These are phyloP conservation scores for Caenorhabditis wallacei DNA, from an alignment of 2,888 invertebrate genomes.

Conservation along the genomic window DNA sequence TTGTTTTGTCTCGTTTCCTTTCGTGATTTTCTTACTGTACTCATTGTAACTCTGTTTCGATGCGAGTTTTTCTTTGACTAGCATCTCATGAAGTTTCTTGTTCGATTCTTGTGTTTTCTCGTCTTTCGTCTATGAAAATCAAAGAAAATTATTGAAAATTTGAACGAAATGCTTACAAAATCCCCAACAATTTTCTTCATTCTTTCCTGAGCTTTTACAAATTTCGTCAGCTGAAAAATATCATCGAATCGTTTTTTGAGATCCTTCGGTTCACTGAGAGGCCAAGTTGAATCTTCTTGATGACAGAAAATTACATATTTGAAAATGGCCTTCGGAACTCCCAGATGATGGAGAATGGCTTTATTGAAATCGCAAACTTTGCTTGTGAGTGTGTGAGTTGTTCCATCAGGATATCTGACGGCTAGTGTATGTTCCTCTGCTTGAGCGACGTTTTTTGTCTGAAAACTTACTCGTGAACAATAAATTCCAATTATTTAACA, in stretches of 20 bases:
- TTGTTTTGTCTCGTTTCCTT: constrained; percentile 17
- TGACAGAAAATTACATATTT: constrained; percentile 99
- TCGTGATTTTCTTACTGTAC: constrained; percentile 11
- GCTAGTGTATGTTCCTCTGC: constrained; percentile 79
- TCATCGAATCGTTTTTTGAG: constrained; percentile 97
- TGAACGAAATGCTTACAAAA: constrained; percentile 54
- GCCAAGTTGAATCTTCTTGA: constrained; percentile 98
- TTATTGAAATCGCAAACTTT: constrained; percentile 79
- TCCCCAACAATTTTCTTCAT: constrained; percentile 85
- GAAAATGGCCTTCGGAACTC: constrained; percentile 95
- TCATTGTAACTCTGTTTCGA: constrained; percentile 24
- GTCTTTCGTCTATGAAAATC: constrained; percentile 37
- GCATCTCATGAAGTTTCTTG: constrained; percentile 20
- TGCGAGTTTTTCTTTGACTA: constrained; percentile 40
- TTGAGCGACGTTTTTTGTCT: constrained; percentile 41
- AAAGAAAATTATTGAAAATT: not conserved
- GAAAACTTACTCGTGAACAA: constrained; percentile 5
- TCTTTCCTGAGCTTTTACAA: constrained; percentile 90
- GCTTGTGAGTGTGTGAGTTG: constrained; percentile 68
- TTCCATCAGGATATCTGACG: constrained; percentile 69
- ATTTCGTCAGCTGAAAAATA: constrained; percentile 94
- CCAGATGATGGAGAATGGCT: constrained; percentile 86
- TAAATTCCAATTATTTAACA: not conserved
- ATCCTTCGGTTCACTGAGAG: constrained; percentile 93
- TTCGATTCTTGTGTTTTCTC: constrained; percentile 28